phyloP scores from a whole-genome alignment of 2,888 invertebrate species.

The Leptothorax acervorum region DNA sequence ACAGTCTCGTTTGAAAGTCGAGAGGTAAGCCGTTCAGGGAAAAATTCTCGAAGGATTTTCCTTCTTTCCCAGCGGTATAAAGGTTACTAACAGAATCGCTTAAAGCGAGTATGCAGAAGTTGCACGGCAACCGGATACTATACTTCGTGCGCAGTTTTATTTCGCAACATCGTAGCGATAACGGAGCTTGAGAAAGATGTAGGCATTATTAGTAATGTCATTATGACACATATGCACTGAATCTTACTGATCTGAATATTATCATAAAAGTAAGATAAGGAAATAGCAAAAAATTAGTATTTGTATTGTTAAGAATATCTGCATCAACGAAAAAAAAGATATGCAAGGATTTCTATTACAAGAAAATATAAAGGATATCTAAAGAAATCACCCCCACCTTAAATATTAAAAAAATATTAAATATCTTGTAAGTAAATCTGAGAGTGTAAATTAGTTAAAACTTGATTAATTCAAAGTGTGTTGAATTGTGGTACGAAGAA shows the following conservation, averaged over 20 bases:
- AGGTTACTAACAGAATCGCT: constrained; percentile 52
- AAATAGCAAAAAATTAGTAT: neutral
- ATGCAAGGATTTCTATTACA: neutral
- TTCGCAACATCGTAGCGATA: constrained; percentile 16
- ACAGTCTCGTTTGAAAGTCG: constrained; percentile 44
- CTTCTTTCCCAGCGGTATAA: constrained; percentile 30
- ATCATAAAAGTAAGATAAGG: neutral
- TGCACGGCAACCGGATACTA: constrained; percentile 31
- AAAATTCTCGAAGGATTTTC: constrained; percentile 48
- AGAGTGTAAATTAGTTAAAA: neutral
- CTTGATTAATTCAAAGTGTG: neutral
- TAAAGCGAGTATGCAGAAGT: constrained; percentile 44
- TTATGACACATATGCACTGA: neutral
- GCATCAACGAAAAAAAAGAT: neutral
- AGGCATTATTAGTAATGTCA: constrained; percentile 8
- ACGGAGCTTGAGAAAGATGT: constrained; percentile 1
- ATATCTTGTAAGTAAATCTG: neutral
- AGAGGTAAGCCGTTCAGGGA: constrained; percentile 42
- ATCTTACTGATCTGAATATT: neutral
- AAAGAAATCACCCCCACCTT: neutral
- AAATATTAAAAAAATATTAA: neutral
- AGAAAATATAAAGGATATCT: neutral
- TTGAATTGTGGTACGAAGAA: neutral
- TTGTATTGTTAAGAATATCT: neutral
- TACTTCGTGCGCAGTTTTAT: constrained; percentile 36